Evolutionary conservation across 2,113 vertebrate genomes (phyloP), one percentile per base, ranked within the genome.

Genomic region (Cheirogaleus medius): DNA sequence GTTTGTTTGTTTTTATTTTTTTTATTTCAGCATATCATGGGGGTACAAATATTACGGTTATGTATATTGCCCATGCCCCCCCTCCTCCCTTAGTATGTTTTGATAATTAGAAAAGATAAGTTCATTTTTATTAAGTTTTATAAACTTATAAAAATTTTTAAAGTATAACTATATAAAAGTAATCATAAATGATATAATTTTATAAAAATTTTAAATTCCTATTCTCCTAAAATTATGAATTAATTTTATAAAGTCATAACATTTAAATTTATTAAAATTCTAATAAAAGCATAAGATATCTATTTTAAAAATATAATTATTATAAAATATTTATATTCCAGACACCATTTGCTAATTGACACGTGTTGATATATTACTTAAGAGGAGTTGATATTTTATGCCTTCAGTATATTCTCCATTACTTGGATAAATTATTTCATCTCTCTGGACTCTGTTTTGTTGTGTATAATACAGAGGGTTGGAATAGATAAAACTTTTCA

Each of bases 251-350:
- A 66, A 88, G 18, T 20, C 27, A 74, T 44, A 69, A 74, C 8
- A 78, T 86, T 96, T 85, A 52, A 71, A 71, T 83, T 68, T 85
- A 83, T 60, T 52, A 91, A 97, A 77, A 81, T 25, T 52, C 74
- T 74, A 91, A 56, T 88, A 42, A 88, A 69, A 82, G 1, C 29
- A 89, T 47, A 13, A 20, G n/a, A 64, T 49, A 81, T 25, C 20
- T 90, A 3, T 23, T 71, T 84, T 32, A 64, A 92, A 92, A 93
- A 83, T 71, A 89, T 1, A 94, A 60, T 17, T 80, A n/a, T 54
- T 86, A 76, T 60, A 90, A 87, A 96, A 88, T 86, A 88, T 63
- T 73, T 64, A 32, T 44, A 13, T 69, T 6, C 8, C 84, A 85
- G 83, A 4, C 23, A 90, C 60, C 42, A 83, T 25, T 29, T 87